phyloP scores from a whole-genome alignment of 2,888 invertebrate species.

The Leptogaster cylindrica region DNA sequence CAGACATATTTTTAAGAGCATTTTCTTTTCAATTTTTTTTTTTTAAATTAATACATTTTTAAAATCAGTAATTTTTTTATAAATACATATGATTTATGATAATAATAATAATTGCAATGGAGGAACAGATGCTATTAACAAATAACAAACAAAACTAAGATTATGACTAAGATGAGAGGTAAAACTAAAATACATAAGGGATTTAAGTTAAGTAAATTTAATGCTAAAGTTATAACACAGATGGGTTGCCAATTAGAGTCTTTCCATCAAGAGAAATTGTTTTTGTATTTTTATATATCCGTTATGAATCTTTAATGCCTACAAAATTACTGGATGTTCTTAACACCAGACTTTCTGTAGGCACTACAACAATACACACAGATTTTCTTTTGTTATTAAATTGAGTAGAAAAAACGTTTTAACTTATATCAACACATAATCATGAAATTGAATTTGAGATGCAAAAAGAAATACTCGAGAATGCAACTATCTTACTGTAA shows the following conservation, averaged over 20 bases:
- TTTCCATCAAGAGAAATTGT: slow-evolving; percentile 3
- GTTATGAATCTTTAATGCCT: background rate
- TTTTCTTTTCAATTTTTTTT: background rate
- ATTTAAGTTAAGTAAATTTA: slow-evolving; percentile 1
- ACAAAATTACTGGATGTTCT: background rate
- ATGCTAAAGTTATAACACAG: slow-evolving; percentile 22
- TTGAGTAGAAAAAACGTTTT: slow-evolving; percentile 15
- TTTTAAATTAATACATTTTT: too few relatives aligned
- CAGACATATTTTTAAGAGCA: slow-evolving; percentile 8
- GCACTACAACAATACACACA: background rate
- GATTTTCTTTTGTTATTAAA: background rate
- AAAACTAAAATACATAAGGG: background rate
- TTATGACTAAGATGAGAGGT: background rate
- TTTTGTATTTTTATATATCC: background rate
- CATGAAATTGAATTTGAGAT: slow-evolving; percentile 22
- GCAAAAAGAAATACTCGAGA: slow-evolving; percentile 18
- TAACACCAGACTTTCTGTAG: background rate
- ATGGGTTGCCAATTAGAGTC: slow-evolving; percentile 15
- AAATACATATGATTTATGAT: too few relatives aligned
- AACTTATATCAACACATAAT: slow-evolving; percentile 15
- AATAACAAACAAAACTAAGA: slow-evolving; percentile 17
- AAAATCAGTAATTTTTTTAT: too few relatives aligned
- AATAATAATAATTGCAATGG: slow-evolving; percentile 26
- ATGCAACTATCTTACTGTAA: slow-evolving; percentile 43
- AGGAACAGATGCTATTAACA: slow-evolving; percentile 4